Evolutionary conservation across 2,113 vertebrate genomes (phyloP).

Genomic region (Catharus fuscescens): DNA sequence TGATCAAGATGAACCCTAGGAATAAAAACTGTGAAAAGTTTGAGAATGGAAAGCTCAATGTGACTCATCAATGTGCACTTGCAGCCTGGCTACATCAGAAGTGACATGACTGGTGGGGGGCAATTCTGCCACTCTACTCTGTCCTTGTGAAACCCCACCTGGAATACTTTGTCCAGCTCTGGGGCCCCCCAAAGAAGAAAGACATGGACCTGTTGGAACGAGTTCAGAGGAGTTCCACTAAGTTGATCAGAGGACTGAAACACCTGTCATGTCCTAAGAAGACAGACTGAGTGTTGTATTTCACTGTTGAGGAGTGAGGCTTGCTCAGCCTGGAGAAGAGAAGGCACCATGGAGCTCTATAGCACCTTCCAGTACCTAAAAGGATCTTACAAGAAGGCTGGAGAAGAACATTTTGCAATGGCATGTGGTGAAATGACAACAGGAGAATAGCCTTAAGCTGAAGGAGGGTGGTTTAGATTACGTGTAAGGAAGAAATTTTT

Average conservation of each 20-base stretch:
- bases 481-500: neutral
- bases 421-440: neutral
- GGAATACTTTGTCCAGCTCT: neutral
- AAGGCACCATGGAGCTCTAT: neutral
- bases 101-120: rapidly evolving
- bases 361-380: neutral
- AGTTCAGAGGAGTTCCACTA: neutral
- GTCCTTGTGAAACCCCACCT: neutral
- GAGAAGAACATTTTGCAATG: neutral
- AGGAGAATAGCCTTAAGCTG: neutral
- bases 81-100: neutral
- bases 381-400: neutral
- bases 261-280: neutral
- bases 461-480: neutral
- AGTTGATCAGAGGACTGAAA: neutral
- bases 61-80: neutral
- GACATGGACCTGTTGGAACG: rapidly evolving
- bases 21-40: neutral
- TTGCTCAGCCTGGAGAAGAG: neutral
- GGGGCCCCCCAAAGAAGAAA: neutral
- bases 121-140: neutral
- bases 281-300: neutral
- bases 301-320: neutral
- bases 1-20: too few species aligned
- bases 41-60: neutral